Percentiles rank a stretch among this genome's conserved stretches.
These are phyloP conservation scores for Acanthosepion pharaonis DNA, from an alignment of 2,888 invertebrate species.

Conservation along the genomic window DNA sequence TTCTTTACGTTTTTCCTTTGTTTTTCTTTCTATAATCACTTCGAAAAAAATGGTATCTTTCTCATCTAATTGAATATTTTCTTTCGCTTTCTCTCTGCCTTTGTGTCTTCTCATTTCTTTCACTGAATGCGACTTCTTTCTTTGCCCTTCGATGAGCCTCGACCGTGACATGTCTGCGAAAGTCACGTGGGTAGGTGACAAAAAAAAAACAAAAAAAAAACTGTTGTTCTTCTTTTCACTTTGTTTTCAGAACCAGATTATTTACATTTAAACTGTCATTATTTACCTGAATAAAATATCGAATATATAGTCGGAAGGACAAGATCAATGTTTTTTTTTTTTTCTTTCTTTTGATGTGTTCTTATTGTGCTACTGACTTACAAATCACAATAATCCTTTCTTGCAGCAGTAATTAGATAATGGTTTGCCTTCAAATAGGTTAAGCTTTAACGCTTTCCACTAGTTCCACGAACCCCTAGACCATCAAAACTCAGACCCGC, in stretches of 20 bases:
- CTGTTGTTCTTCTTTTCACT: background rate
- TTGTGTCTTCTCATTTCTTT: background rate
- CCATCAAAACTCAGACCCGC: no score
- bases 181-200: background rate
- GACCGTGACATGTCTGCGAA: background rate
- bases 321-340: no score
- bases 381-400: no score
- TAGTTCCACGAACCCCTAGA: no score
- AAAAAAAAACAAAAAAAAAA: no score
- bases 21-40: background rate
- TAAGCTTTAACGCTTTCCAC: no score
- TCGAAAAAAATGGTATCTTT: background rate
- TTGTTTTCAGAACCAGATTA: background rate
- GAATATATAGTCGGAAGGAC: background rate
- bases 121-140: background rate
- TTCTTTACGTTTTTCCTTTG: background rate
- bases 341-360: no score
- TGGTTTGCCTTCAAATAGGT: no score
- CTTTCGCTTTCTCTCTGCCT: background rate
- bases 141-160: background rate
- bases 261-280: background rate
- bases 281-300: conserved; percentile 14
- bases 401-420: no score
- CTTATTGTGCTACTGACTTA: no score
- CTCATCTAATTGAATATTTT: background rate